These are phyloP conservation scores for Caenorhabditis latens DNA, from an alignment of 1,140 invertebrate genomes.

Conservation along the genomic window DNA sequence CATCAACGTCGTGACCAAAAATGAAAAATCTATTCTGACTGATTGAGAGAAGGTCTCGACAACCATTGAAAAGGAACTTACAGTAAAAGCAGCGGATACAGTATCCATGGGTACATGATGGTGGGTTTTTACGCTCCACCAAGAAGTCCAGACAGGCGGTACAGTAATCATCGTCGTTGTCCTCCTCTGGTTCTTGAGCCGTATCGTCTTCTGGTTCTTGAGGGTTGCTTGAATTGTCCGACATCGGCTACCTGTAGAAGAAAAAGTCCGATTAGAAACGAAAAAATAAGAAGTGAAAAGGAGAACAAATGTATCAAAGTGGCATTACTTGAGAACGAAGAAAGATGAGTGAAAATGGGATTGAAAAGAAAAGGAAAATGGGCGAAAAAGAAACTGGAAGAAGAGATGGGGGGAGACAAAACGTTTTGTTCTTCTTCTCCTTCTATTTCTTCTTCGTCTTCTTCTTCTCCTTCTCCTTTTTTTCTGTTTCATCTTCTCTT, in stretches of 20 bases:
- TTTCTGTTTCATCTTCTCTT: slow-evolving; percentile 47
- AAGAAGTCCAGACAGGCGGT: slow-evolving; percentile 20
- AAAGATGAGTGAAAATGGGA: slow-evolving; percentile 38
- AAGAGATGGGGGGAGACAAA: slow-evolving; percentile 34
- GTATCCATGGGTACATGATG: background rate
- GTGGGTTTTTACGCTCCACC: background rate
- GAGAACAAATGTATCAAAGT: background rate
- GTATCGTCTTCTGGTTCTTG: background rate
- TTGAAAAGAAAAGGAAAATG: slow-evolving; percentile 26
- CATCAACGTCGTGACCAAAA: background rate
- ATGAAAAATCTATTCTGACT: background rate
- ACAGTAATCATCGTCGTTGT: slow-evolving; percentile 12
- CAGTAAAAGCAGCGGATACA: slow-evolving; percentile 19
- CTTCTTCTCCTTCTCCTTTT: slow-evolving; percentile 6
- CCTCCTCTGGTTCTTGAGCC: background rate
- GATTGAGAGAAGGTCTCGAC: no score
- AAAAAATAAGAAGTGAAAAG: background rate
- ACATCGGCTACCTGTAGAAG: background rate
- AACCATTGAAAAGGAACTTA: background rate
- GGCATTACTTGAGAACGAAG: slow-evolving; percentile 26
- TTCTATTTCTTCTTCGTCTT: slow-evolving; percentile 15
- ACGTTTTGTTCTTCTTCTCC: slow-evolving; percentile 30
- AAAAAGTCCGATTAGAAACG: background rate
- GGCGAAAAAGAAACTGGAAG: slow-evolving; percentile 23
- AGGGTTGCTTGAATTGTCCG: background rate